Base-by-base conservation (phyloP, 92 coral and sea anemone genomes). In the Pocillopora grandis region DNA sequence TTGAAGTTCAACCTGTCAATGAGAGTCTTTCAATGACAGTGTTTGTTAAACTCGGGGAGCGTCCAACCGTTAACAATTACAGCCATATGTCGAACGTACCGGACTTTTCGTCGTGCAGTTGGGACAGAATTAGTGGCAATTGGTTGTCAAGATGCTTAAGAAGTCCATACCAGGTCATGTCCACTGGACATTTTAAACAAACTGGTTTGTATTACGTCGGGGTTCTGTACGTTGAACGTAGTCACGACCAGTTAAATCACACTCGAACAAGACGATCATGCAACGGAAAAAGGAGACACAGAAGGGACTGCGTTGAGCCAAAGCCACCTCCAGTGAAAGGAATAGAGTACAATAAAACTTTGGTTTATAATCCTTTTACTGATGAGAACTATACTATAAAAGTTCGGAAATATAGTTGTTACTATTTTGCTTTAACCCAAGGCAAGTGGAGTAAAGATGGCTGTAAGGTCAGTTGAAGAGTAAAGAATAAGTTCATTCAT, bases 131-230 rank as follows among this genome's bases (percentile, higher is more conserved):
- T 10, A 20, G 35, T 33, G 58, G 37, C 58, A 48, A 35, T 17
- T 18, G 58, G 10, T 19, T 57, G 16, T 67, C 67, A 10, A 71
- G 58, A n/a, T 80, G 84, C 58, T 20, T 67, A 16, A 60, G 60
- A 58, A 80, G 84, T 59, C 84, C 84, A 15, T 80, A 80, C 59
- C 67, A 69, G 37, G 55, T 80, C 62, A 80, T 90, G 73, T 86
- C 94, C 5, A 88, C 89, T 36, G 90, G 86, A 20, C 81, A 80
- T 2, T 86, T 93, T 58, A 93, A 89, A 9, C 89, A 87, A 12
- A 78, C 82, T 8, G 97, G 97, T 7, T 69, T 93, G 69, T 93
- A 90, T 84, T 90, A 77, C 70, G 80, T 93, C 56, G 97, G 97
- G 11, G 73, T 92, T 37, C 87, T 90, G 35, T 92, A 92, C 89